A percentile compares a stretch with the other conserved stretches of the same genome.
phyloP scores from a whole-genome alignment of 2,888 invertebrate species.

The Cryptus armator region DNA sequence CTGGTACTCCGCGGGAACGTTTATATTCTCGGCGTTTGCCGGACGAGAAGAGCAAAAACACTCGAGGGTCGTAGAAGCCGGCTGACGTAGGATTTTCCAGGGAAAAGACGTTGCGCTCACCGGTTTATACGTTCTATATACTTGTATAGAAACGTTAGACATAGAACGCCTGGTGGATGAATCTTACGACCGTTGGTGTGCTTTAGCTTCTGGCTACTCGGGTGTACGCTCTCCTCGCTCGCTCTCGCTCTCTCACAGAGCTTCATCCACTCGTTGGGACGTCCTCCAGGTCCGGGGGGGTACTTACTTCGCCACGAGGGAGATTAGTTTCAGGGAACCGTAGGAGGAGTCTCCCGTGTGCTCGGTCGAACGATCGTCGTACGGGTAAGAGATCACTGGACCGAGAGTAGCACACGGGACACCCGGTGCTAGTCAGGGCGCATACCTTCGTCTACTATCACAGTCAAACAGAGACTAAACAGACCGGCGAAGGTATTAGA shows the following conservation, averaged over 20 bases:
- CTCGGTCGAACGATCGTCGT: conserved; percentile 47
- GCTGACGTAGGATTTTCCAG: conserved; percentile 69
- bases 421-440: conserved; percentile 27
- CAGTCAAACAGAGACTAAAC: conserved; percentile 13
- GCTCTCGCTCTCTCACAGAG: conserved; percentile 6
- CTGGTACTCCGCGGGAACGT: conserved; percentile 48
- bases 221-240: conserved; percentile 33
- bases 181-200: conserved; percentile 48
- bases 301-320: conserved; percentile 58
- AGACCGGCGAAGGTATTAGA: conserved; percentile 19
- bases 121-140: not conserved
- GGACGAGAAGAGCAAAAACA: conserved; percentile 55
- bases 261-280: conserved; percentile 52
- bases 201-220: conserved; percentile 31
- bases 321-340: conserved; percentile 64
- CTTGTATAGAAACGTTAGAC: not conserved
- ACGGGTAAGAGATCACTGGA: conserved; percentile 44
- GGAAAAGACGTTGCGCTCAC: conserved; percentile 66
- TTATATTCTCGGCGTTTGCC: conserved; percentile 35
- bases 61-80: conserved; percentile 63
- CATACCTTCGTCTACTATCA: conserved; percentile 7
- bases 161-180: conserved; percentile 36
- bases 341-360: conserved; percentile 38
- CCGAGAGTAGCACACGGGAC: conserved; percentile 42
- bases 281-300: conserved; percentile 49